A percentile compares a stretch with the other conserved stretches of the same genome.
Evolutionary conservation across 2,113 vertebrate species (phyloP).

Genomic region (Shinisaurus crocodilurus): DNA sequence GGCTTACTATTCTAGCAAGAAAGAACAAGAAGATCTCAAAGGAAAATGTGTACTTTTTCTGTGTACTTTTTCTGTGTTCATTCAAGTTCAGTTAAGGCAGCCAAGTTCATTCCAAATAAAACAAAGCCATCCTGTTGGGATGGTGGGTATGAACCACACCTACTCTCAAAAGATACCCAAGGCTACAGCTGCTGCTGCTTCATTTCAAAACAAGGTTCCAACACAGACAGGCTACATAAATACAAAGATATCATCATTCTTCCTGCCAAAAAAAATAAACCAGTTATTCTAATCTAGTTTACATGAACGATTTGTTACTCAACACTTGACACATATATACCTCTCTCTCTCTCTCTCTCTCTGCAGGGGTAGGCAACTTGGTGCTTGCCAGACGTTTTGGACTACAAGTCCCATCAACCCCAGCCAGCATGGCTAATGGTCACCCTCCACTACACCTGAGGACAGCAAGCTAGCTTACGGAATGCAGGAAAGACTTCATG

Average conservation of each 20-base stretch:
- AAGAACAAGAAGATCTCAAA: constrained; percentile 54
- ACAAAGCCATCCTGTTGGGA: constrained; percentile 18
- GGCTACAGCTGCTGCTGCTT: constrained; percentile 43
- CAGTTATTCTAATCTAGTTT: constrained; percentile 54
- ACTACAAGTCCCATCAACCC: no score
- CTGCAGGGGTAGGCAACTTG: neutral
- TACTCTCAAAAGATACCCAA: constrained; percentile 57
- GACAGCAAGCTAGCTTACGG: no score
- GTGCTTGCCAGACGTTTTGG: no score
- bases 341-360: neutral
- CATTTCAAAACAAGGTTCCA: constrained; percentile 40
- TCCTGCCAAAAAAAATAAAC: constrained; percentile 19
- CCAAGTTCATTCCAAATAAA: constrained; percentile 46
- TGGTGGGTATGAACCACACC: constrained; percentile 42
- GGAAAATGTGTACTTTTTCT: constrained; percentile 42
- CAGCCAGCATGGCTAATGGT: no score
- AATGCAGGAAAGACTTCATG: no score
- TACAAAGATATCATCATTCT: constrained; percentile 12
- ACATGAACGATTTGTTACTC: constrained; percentile 41
- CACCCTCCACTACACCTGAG: no score
- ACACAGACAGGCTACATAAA: constrained; percentile 47
- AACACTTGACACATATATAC: neutral
- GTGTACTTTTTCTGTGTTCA: constrained; percentile 33
- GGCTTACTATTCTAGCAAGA: constrained; percentile 22
- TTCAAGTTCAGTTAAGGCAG: constrained; percentile 34